These are phyloP conservation scores for Vidua macroura DNA, from an alignment of 2,113 vertebrate genomes.

Conservation along the genomic window DNA sequence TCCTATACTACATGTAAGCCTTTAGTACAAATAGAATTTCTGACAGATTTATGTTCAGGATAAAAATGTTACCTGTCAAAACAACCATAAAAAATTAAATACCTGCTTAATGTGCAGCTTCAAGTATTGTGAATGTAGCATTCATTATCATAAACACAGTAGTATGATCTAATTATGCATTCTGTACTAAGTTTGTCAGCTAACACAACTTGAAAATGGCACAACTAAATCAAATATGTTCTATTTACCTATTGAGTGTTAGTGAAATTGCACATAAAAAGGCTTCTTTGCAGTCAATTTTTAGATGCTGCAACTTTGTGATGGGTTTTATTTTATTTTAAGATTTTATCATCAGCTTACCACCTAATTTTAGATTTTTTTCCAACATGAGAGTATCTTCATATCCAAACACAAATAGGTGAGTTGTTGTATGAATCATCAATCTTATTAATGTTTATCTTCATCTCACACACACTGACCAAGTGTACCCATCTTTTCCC, in stretches of 20 bases:
- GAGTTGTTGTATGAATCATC: neutral
- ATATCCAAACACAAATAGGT: neutral
- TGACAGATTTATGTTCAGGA: conserved; percentile 47
- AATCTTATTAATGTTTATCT: neutral
- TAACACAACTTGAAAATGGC: conserved; percentile 59
- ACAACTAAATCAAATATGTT: conserved; percentile 57
- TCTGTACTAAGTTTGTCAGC: conserved; percentile 54
- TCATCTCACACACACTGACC: neutral
- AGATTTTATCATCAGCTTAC: neutral
- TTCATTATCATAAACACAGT: conserved; percentile 59
- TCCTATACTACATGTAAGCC: neutral
- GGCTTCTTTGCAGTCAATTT: conserved; percentile 23
- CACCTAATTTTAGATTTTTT: neutral
- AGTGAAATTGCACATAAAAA: conserved; percentile 46
- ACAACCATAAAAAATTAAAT: conserved; percentile 61
- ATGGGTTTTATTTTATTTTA: neutral
- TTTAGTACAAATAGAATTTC: conserved; percentile 50
- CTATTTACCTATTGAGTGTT: conserved; percentile 41
- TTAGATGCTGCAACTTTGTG: neutral
- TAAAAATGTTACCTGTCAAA: conserved; percentile 59
- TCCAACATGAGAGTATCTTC: neutral
- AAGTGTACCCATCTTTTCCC: neutral
- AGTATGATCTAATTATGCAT: conserved; percentile 50
- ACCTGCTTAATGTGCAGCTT: conserved; percentile 19
- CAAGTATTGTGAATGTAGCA: conserved; percentile 41